Base-by-base conservation (phyloP, 2,888 invertebrate genomes). In the Drosophila peninsularis region DNA sequence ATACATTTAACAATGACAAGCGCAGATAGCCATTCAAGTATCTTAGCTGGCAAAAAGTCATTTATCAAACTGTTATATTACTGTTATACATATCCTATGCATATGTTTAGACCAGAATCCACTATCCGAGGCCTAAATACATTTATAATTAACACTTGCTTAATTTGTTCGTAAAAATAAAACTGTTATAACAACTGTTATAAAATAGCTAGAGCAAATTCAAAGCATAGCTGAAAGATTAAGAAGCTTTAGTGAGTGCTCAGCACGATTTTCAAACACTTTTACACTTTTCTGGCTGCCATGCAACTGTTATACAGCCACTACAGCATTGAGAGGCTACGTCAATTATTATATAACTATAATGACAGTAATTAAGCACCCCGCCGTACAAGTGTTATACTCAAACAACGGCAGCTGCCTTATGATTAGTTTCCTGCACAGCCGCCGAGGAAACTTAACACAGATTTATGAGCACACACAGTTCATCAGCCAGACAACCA, bases 381-480 rank as follows among this genome's bases (percentile, higher is more conserved):
- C 30, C 11, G 17, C 32, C 42, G 32, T 49, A 14, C 37, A 49
- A 42, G 47, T 65, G 71, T 49, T 57, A 41, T 61, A 66, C 58
- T 34, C 41, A 34, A 32, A 42, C 19, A 71, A 47, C 17, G 37
- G 44, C 21, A 27, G 27, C 24, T 45, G 44, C 17, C 53, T 30
- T 45, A 44, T 66, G 37, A 37, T 64, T 64, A 64, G 65, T 24
- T 44, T 32, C 21, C 30, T 32, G 21, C 57, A 50, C 45, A 57
- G 45, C 58, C 47, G 13, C 19, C 10, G 24, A 55, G 49, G 32
- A 53, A 39, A 57, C 76, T 47, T 63, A 78, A 75, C 78, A 63
- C 39, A 63, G 68, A 78, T 73, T 73, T 68, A 62, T 64, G 66
- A 50, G 62, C 62, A 11, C 36, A 58, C 66, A 58, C 61, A 58